Evolutionary conservation across 2,113 vertebrate species (phyloP), one percentile per base, ranked within the genome.

Genomic region (Nesogale talazaci): DNA sequence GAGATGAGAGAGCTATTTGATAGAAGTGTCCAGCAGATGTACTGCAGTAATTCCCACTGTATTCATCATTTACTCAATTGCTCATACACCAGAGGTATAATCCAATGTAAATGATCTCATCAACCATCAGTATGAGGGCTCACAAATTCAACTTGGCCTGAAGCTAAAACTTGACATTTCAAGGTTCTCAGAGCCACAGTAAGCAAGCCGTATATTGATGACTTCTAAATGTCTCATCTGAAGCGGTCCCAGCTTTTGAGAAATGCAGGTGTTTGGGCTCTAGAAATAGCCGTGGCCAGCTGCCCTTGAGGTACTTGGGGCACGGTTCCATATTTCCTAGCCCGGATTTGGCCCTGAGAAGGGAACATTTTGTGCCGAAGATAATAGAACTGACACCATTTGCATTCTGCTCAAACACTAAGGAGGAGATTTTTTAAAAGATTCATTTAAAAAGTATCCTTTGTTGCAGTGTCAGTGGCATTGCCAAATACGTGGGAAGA

Each of bases 91-190:
- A 92, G 92, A 94, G 67, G 76, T 91, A 38, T 83, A 89, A 93
- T 86, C 94, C 89, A 96, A 94, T 94, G 70, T 88, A 97, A 97
- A 97, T 92, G 7, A 96, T 84, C 95, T 94, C 86, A 95, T 92
- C 80, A 65, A 69, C 74, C 52, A 92, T 95, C 34, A 92, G 83
- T 61, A 85, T 77, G 87, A 97, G 93, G 82, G 93, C 88, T 95
- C 95, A 79, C 57, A 96, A 97, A 96, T 85, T 94, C 94, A 95
- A 67, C 79, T 92, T 96, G 88, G 96, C 97, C 94, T 97, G 81
- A 85, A 96, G 95, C 86, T 97, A 96, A 94, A 97, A 91, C 56
- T 86, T 97, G 97, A 95, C 89, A 96, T 93, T 95, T 96, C 95
- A 97, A 97, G 90, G 94, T 94, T 97, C 81, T 94, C 95, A 90